Evolutionary conservation across 2,888 invertebrate species (phyloP).

Genomic region (Strigamia maritima): DNA sequence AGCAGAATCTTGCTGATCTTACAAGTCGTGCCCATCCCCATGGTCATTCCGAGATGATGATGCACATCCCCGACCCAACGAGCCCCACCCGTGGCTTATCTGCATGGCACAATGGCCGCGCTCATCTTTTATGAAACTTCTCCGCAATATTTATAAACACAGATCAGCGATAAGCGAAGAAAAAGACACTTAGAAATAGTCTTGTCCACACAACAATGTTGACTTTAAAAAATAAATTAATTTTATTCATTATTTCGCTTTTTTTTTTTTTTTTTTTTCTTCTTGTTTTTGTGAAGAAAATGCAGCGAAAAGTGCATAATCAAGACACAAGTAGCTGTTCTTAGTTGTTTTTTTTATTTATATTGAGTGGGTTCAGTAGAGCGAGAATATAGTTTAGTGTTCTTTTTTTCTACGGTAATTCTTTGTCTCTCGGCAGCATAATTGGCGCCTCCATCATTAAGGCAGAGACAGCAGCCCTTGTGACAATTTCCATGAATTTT

Average conservation of each 20-base stretch:
- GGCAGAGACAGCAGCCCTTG: background rate
- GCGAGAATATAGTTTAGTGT: background rate
- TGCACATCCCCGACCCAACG: background rate
- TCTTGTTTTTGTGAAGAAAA: background rate
- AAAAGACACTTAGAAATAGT: too few relatives aligned
- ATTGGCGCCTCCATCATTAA: background rate
- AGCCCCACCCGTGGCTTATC: background rate
- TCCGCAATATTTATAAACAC: background rate
- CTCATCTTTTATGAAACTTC: background rate
- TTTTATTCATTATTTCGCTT: too few relatives aligned
- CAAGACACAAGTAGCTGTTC: background rate
- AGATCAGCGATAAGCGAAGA: background rate
- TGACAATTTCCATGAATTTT: background rate
- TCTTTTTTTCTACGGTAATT: background rate
- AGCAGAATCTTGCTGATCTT: background rate
- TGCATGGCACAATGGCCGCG: background rate
- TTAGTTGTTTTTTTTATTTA: background rate
- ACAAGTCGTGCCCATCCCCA: background rate
- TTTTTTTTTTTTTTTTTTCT: too few relatives aligned
- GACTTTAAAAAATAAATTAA: background rate
- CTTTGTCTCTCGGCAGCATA: background rate
- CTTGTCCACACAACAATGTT: too few relatives aligned
- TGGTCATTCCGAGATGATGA: background rate
- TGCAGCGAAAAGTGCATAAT: background rate
- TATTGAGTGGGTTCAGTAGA: background rate